Evolutionary conservation across 2,888 invertebrate genomes (phyloP).

Genomic region (Junonia oenone): DNA sequence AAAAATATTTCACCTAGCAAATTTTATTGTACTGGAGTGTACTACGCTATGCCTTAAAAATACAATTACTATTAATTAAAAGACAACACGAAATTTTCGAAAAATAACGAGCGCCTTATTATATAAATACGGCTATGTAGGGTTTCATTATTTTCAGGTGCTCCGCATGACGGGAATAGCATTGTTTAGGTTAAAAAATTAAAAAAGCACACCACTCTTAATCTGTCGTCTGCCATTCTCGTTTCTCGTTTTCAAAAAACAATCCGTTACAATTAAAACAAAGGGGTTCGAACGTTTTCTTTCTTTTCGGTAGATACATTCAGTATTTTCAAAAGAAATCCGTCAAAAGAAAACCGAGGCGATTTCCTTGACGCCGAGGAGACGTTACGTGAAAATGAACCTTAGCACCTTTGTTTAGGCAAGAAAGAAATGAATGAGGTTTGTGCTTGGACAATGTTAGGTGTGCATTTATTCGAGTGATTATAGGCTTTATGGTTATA

Average conservation of each 20-base stretch:
- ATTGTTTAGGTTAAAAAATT: conserved; percentile 3
- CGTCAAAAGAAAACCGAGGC: conserved; percentile 46
- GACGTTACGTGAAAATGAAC: conserved; percentile 24
- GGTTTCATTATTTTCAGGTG: conserved; percentile 1
- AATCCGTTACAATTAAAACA: conserved; percentile 28
- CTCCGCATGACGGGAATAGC: background rate
- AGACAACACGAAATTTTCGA: background rate
- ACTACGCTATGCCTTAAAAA: background rate
- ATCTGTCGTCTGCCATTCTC: conserved; percentile 13
- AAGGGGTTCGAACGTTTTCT: conserved; percentile 34
- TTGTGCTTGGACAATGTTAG: conserved; percentile 31
- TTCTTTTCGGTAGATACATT: conserved; percentile 38
- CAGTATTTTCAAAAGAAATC: conserved; percentile 43
- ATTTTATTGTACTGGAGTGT: background rate
- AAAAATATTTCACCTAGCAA: too few species aligned
- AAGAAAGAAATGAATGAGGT: conserved; percentile 15
- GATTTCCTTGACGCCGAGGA: conserved; percentile 21
- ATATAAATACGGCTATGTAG: background rate
- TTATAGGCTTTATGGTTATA: conserved; percentile 38
- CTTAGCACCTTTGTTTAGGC: conserved; percentile 20
- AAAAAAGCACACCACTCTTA: background rate
- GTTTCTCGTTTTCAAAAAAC: conserved; percentile 16
- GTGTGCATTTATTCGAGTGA: conserved; percentile 18
- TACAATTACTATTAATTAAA: background rate
- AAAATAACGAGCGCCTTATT: background rate